Percentiles rank a stretch among this genome's conserved stretches.
These are phyloP conservation scores for Camponotus pennsylvanicus DNA, from an alignment of 1,140 invertebrate genomes.

Conservation along the genomic window DNA sequence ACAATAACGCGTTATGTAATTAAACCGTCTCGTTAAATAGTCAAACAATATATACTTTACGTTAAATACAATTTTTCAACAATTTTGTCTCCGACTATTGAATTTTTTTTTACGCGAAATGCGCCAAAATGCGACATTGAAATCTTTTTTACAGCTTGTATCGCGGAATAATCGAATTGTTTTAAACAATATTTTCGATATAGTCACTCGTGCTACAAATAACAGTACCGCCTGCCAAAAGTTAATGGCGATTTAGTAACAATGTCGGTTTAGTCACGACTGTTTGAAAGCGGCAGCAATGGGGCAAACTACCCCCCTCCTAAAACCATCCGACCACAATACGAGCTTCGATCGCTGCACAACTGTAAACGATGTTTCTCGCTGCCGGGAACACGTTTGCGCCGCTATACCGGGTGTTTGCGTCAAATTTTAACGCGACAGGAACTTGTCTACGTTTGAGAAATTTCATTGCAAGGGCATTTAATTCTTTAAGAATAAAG, in stretches of 20 bases:
- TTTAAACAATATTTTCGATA: constrained; percentile 24
- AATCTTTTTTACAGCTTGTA: not conserved
- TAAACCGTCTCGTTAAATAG: not conserved
- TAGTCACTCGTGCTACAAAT: constrained; percentile 17
- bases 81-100: too few species aligned
- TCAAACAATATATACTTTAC: not conserved
- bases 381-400: constrained; percentile 10
- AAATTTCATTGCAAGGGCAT: not conserved
- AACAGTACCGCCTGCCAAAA: constrained; percentile 46
- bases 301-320: constrained; percentile 26
- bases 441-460: not conserved
- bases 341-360: constrained; percentile 51
- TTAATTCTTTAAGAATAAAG: not conserved
- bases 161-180: not conserved
- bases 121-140: not conserved
- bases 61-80: too few species aligned
- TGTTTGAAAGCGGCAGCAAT: constrained; percentile 54
- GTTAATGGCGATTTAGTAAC: constrained; percentile 56
- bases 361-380: constrained; percentile 58
- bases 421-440: not conserved
- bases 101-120: not conserved
- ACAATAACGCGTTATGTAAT: not conserved
- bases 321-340: constrained; percentile 47
- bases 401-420: not conserved
- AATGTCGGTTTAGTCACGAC: constrained; percentile 49